Base-by-base conservation (phyloP, 2,113 vertebrate genomes). In the Harpagus bidentatus region DNA sequence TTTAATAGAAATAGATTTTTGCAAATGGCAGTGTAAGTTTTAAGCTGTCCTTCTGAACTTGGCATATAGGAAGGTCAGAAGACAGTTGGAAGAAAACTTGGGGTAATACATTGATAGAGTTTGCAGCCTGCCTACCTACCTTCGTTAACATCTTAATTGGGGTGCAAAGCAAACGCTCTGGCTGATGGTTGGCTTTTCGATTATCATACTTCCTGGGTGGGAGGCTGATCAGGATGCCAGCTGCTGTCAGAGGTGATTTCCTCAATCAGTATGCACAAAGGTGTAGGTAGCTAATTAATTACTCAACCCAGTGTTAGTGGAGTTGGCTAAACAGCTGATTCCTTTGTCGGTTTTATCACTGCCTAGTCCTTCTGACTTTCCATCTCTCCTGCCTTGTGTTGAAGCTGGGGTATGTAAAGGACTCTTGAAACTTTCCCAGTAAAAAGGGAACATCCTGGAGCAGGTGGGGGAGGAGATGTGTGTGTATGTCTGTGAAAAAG, bases 391-490 rank as follows among this genome's bases (percentile, higher is more conserved):
- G 43, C 6, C 10, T 6, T 20, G 1, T 28, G 45, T 14, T 45
- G 76, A 47, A 50, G 47, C 29, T 80, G 32, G 2, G 7, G 10
- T 7, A 58, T 16, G 6, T 22, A 12, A 40, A 85, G 14, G 1
- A 5, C 10, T 45, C 45, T n/a, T 90, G 23, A 73, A 67, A 17
- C 5, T 50, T 73, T 8, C 8, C 9, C 14, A 28, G 22, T 36
- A 21, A n/a, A 13, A 21, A 48, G 16, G 25, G 20, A 56, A 5
- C 2, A 8, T 62, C 15, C 34, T 66, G 36, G 22, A 47, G 9
- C 20, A 14, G 16, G 1, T 19, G 11, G 12, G 19, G 5, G 16
- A 61, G 36, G 47, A 45, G 38, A 0, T 26, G 4, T 0, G 4
- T 16, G 15, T 55, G 58, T 18, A 5, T 32, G 17, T 17, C 8